Conservation (phyloP, 2,888 invertebrate genomes). For the Drosophila gaucha region DNA sequence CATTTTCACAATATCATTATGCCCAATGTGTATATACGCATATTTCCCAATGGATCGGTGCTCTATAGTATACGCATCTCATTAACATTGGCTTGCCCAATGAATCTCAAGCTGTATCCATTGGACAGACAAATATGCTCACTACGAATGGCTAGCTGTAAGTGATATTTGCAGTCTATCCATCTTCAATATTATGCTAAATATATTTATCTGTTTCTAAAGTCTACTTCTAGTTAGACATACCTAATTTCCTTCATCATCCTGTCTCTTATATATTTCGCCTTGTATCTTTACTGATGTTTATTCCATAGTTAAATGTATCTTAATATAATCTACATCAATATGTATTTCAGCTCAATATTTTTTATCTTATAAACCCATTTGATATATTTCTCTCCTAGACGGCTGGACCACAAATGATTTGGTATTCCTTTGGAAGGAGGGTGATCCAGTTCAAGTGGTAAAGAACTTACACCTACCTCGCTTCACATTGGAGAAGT, state of each 20-base stretch:
- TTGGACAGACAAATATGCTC: conserved; percentile 98
- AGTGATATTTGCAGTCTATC: conserved; percentile 86
- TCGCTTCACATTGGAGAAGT: conserved; percentile 97
- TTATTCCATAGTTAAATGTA: too few species aligned
- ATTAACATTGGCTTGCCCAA: conserved; percentile 97
- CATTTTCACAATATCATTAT: conserved; percentile 99
- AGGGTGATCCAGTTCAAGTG: conserved; percentile 97
- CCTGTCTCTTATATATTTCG: too few species aligned
- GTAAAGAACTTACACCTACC: conserved; percentile 97
- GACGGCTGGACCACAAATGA: conserved; percentile 99
- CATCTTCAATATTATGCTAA: too few species aligned
- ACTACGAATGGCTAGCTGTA: conserved; percentile 98
- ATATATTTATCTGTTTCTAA: background rate
- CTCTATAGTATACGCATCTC: conserved; percentile 99
- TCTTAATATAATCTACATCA: too few species aligned
- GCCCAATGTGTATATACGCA: conserved; percentile 98
- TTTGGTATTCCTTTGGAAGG: conserved; percentile 98
- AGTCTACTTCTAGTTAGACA: too few species aligned
- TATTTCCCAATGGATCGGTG: conserved; percentile 97
- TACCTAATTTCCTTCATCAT: too few species aligned
- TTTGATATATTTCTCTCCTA: conserved; percentile 82
- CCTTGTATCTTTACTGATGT: too few species aligned
- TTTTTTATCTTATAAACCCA: background rate
- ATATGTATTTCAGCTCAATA: too few species aligned
- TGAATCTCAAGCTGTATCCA: conserved; percentile 98